Conservation (phyloP, 2,888 invertebrate genomes). For the Anoncus sp. region DNA sequence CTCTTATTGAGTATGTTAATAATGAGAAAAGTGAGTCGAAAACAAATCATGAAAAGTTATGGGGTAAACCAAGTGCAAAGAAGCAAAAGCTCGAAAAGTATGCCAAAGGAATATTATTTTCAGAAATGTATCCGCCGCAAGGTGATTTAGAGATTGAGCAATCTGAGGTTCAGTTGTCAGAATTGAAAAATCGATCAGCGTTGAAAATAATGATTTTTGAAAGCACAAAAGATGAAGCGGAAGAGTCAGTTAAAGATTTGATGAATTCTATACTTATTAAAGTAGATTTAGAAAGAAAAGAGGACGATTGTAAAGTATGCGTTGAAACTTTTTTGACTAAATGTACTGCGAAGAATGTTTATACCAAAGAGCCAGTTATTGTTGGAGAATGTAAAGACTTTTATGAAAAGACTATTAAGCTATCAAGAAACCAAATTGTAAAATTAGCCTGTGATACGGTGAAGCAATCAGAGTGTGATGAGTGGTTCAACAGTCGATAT, state of each 20-base stretch:
- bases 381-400: constrained; percentile 5
- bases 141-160: constrained; percentile 13
- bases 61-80: constrained; percentile 26
- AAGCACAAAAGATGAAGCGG: no score
- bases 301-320: constrained; percentile 11
- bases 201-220: constrained; percentile 9
- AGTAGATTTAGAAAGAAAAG: constrained; percentile 9
- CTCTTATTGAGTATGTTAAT: constrained; percentile 17
- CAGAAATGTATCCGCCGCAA: constrained; percentile 16
- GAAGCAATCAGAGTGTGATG: constrained; percentile 28
- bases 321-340: constrained; percentile 9
- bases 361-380: constrained; percentile 1
- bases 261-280: constrained; percentile 8
- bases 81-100: constrained; percentile 10
- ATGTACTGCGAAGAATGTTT: constrained; percentile 9
- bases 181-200: constrained; percentile 12
- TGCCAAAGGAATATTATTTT: constrained; percentile 6
- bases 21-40: constrained; percentile 17
- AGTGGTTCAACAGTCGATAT: constrained; percentile 22
- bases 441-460: constrained; percentile 26
- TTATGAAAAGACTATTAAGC: constrained; percentile 7
- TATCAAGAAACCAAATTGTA: constrained; percentile 26
- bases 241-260: constrained; percentile 6
- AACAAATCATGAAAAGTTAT: constrained; percentile 18
- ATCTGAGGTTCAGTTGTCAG: constrained; percentile 14